These are phyloP conservation scores for Drosophila paulistorum DNA, from an alignment of 1,140 invertebrate genomes.

Conservation along the genomic window DNA sequence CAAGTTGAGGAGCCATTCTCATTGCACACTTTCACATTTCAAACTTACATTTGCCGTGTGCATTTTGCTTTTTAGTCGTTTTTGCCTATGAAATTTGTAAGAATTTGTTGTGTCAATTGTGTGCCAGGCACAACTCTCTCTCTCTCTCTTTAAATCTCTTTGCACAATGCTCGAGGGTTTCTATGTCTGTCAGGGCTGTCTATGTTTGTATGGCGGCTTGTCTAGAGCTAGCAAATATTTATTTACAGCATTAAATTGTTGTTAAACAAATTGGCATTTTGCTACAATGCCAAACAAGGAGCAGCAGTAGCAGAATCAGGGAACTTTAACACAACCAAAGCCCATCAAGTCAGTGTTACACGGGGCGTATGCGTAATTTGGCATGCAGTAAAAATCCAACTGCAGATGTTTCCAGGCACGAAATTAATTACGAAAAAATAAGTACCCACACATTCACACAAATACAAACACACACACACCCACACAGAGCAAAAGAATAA, in stretches of 20 bases:
- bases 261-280: conserved; percentile 62
- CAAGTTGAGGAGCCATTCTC: conserved; percentile 22
- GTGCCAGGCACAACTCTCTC: conserved; percentile 9
- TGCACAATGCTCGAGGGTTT: not conserved
- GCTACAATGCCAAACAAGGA: conserved; percentile 27
- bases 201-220: conserved; percentile 16
- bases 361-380: conserved; percentile 72
- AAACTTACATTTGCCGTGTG: conserved; percentile 55
- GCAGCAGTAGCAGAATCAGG: conserved; percentile 24
- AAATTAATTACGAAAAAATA: conserved; percentile 74
- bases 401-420: conserved; percentile 78
- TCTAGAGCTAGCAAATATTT: conserved; percentile 54
- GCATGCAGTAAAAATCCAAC: conserved; percentile 76
- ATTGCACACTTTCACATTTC: conserved; percentile 20
- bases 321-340: conserved; percentile 50
- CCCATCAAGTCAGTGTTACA: conserved; percentile 66
- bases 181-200: not conserved
- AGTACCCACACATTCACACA: conserved; percentile 36
- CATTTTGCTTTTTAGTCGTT: conserved; percentile 34
- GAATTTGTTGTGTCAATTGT: conserved; percentile 73
- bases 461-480: conserved; percentile 9
- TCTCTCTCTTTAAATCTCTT: not conserved
- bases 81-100: conserved; percentile 62
- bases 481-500: conserved; percentile 47
- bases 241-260: conserved; percentile 58